Evolutionary conservation across 2,888 invertebrate species (phyloP).

Genomic region (Agrotis puta): DNA sequence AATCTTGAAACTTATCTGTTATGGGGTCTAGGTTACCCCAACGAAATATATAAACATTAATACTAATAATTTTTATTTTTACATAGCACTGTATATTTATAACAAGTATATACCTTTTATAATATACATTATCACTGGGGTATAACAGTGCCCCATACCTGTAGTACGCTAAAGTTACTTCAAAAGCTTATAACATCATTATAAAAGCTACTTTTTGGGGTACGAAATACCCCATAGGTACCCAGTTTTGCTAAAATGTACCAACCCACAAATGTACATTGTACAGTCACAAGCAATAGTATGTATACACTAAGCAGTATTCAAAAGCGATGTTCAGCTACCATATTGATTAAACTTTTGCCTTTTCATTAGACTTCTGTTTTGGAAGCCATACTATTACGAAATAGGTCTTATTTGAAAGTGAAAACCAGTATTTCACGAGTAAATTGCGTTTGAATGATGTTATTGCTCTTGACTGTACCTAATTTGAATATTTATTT

Average conservation of each 20-base stretch:
- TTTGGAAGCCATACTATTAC: no score
- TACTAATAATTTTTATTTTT: constrained; percentile 34
- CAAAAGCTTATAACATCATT: constrained; percentile 31
- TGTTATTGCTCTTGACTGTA: no score
- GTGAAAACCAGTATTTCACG: no score
- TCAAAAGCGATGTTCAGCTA: no score
- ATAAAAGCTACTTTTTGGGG: constrained; percentile 32
- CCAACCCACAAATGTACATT: neutral
- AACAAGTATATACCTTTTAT: constrained; percentile 41
- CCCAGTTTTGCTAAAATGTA: neutral
- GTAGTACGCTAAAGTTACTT: constrained; percentile 34
- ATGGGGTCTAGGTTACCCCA: constrained; percentile 21
- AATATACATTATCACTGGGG: constrained; percentile 53
- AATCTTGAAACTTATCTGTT: constrained; percentile 2
- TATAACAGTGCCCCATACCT: constrained; percentile 35
- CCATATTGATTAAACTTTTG: no score
- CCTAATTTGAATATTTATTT: no score
- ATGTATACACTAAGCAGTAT: no score
- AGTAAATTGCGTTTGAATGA: no score
- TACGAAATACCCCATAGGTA: neutral
- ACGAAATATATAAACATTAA: constrained; percentile 19
- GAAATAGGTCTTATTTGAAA: no score
- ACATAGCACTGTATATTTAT: constrained; percentile 27
- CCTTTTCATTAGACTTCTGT: no score
- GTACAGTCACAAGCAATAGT: no score